phyloP scores from a whole-genome alignment of 1,140 invertebrate genomes.

The Oryzaephilus surinamensis region DNA sequence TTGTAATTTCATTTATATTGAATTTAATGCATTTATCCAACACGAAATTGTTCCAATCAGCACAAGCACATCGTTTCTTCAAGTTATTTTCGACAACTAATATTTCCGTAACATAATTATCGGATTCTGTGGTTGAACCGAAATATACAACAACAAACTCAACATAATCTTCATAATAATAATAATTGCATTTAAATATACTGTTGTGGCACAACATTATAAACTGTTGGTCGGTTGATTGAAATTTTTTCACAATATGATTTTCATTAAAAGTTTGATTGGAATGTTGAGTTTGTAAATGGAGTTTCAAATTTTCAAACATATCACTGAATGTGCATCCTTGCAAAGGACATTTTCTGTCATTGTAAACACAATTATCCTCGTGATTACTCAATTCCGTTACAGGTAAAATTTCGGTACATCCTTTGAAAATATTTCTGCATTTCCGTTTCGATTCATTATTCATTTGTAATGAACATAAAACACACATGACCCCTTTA shows the following conservation, averaged over 20 bases:
- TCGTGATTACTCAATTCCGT: constrained; percentile 12
- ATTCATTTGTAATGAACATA: constrained; percentile 14
- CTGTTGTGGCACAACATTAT: constrained; percentile 12
- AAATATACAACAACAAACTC: constrained; percentile 18
- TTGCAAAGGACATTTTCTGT: constrained; percentile 16
- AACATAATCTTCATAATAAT: constrained; percentile 10
- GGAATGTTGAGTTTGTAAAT: constrained; percentile 15
- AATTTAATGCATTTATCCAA: constrained; percentile 5
- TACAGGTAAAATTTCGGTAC: constrained; percentile 9
- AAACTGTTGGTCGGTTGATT: constrained; percentile 3
- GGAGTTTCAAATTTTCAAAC: constrained; percentile 5
- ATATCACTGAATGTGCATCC: constrained; percentile 5
- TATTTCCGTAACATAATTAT: constrained; percentile 12
- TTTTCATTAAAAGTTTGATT: too few species aligned
- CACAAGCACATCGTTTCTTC: constrained; percentile 9
- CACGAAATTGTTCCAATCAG: constrained; percentile 18
- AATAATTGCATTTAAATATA: constrained; percentile 16
- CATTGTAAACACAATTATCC: constrained; percentile 20
- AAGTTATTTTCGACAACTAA: constrained; percentile 1
- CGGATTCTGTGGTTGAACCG: constrained; percentile 13
- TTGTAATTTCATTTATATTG: not conserved
- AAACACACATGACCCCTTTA: constrained; percentile 13
- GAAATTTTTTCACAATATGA: too few species aligned
- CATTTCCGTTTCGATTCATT: constrained; percentile 14
- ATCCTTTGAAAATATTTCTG: constrained; percentile 19